Evolutionary conservation across 92 coral and sea anemone species (phyloP), one percentile per base, ranked within the genome.

Genomic region (Phenganax subtilis): DNA sequence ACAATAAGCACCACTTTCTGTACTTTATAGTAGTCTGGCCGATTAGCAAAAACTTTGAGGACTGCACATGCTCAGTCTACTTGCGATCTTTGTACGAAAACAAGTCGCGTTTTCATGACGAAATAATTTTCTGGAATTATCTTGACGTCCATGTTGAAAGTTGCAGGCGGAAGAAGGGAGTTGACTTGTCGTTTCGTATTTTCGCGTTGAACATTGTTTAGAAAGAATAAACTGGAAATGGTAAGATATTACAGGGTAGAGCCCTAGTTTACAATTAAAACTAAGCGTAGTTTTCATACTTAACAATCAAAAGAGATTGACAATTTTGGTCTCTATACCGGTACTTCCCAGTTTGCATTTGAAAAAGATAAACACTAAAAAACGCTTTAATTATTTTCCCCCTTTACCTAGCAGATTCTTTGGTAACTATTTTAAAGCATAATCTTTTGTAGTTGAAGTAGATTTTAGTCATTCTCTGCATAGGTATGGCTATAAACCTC

Each of bases 71-170:
- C 25, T 20, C 25, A 20, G 25, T 20, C 25, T 20, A 20, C 25
- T 20, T 20, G 25, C 25, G 25, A 20, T 20, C 25, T 29, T 1
- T 51, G 16, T 1, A 25, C 57, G 57, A 14, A 72, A 54, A 72
- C n/a, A 15, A 2, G 51, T 72, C 77, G 56, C 77, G 75, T 30
- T 25, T 15, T 64, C 85, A 76, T 27, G 51, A 60, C 58, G 64
- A 70, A 80, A 76, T 82, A 53, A 70, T 73, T 73, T 88, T 85
- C 81, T 86, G 86, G 81, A 86, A 91, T 83, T 77, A 87, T 89
- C 83, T 80, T 87, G 97, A 90, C 93, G 93, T 93, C 98, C 97
- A 90, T 93, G 91, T 91, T 93, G 93, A 89, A 82, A 89, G 53
- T 75, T 77, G 84, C 88, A 78, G 97, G 90, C 82, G 82, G 82